A percentile compares a stretch with the other conserved stretches of the same genome.
Evolutionary conservation across 2,888 invertebrate species (phyloP).

Genomic region (Myathropa florea): DNA sequence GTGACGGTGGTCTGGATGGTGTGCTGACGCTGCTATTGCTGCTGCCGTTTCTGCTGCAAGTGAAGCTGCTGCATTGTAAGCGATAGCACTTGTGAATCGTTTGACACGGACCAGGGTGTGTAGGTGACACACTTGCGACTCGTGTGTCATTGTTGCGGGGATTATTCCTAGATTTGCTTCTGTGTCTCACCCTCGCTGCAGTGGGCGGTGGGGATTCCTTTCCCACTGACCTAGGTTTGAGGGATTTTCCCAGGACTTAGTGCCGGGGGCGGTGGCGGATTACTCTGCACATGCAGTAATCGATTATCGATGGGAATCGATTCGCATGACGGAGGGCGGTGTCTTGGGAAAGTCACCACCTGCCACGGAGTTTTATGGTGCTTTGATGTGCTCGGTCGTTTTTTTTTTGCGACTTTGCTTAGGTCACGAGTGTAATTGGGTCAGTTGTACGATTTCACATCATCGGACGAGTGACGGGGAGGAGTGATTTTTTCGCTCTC

Average conservation of each 20-base stretch:
- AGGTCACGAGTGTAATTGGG: slow-evolving; percentile 59
- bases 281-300: slow-evolving; percentile 11
- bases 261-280: slow-evolving; percentile 4
- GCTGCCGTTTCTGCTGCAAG: too few species aligned
- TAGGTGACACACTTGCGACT: slow-evolving; percentile 47
- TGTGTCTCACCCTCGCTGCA: slow-evolving; percentile 19
- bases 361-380: slow-evolving; percentile 13
- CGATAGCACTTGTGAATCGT: slow-evolving; percentile 52
- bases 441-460: slow-evolving; percentile 56
- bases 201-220: too few species aligned
- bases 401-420: slow-evolving; percentile 3
- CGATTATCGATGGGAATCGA: slow-evolving; percentile 19
- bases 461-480: neutral
- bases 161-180: slow-evolving; percentile 58
- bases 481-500: neutral
- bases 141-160: slow-evolving; percentile 57
- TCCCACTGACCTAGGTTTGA: slow-evolving; percentile 57
- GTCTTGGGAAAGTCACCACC: slow-evolving; percentile 47
- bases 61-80: slow-evolving; percentile 44
- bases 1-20: neutral
- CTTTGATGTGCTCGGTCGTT: slow-evolving; percentile 2
- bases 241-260: slow-evolving; percentile 27
- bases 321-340: neutral
- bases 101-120: neutral
- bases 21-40: too few species aligned